These are phyloP conservation scores for Pungitius pungitius DNA, from an alignment of 2,113 vertebrate genomes.

Conservation along the genomic window DNA sequence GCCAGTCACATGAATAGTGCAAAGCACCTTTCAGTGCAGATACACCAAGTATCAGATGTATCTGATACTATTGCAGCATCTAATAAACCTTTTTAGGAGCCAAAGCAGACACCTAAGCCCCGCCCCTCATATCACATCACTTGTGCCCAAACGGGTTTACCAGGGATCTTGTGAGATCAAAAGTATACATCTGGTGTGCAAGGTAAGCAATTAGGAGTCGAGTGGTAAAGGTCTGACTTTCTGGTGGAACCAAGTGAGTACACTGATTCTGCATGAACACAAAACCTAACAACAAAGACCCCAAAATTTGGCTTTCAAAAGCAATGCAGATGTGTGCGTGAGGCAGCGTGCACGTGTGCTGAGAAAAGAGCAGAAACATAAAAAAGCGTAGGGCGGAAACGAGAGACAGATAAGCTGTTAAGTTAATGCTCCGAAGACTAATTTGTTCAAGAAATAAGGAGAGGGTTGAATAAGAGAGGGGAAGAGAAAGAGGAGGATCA, in stretches of 20 bases:
- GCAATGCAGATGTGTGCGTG: too few species aligned
- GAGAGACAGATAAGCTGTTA: constrained; percentile 14
- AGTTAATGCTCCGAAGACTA: constrained; percentile 14
- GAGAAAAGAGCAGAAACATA: constrained; percentile 39
- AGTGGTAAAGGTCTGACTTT: constrained; percentile 1
- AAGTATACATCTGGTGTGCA: neutral
- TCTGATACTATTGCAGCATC: neutral
- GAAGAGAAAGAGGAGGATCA: constrained; percentile 8
- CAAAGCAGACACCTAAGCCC: neutral
- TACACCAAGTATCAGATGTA: too few species aligned
- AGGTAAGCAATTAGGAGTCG: neutral
- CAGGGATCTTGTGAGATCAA: too few species aligned
- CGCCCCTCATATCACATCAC: too few species aligned
- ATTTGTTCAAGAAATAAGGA: constrained; percentile 26
- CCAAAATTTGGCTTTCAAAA: too few species aligned
- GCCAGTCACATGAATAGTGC: neutral
- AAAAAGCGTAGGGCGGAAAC: neutral
- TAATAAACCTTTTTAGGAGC: neutral
- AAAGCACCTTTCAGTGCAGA: too few species aligned
- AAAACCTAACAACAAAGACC: neutral
- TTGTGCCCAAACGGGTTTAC: too few species aligned
- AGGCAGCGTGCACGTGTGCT: too few species aligned
- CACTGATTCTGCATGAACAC: neutral
- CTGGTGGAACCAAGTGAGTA: neutral
- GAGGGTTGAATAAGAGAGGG: constrained; percentile 13